A percentile compares a stretch with the other conserved stretches of the same genome.
Evolutionary conservation across 2,797 vertebrate species (phyloP).

Genomic region (Chromis chromis): DNA sequence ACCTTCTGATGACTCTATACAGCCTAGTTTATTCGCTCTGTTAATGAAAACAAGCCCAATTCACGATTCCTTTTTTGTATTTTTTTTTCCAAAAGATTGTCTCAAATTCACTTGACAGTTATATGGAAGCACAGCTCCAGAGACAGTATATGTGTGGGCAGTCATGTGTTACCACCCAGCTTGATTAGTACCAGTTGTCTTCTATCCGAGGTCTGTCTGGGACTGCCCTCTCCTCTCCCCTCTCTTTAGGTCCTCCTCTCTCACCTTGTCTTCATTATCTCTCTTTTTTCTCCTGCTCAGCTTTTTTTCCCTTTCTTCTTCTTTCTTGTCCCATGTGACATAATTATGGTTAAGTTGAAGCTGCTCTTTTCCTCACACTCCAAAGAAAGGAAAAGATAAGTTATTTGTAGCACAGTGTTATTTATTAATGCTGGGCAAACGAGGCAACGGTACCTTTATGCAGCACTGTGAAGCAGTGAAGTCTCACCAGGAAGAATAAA

Average conservation of each 20-base stretch:
- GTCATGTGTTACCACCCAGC: constrained; percentile 33
- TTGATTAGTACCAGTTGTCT: constrained; percentile 31
- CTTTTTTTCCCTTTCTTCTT: no score
- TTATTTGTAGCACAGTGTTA: not conserved
- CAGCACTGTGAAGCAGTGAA: not conserved
- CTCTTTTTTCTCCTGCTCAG: not conserved
- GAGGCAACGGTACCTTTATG: not conserved
- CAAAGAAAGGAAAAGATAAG: no score
- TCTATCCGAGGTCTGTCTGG: constrained; percentile 20
- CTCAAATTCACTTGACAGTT: no score
- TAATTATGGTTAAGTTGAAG: not conserved
- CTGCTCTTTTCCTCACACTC: not conserved
- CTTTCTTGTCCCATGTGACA: not conserved
- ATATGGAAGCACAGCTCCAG: not conserved
- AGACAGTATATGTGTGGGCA: constrained; percentile 30
- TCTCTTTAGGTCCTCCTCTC: constrained; percentile 4
- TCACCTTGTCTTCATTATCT: not conserved
- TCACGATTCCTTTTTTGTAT: no score
- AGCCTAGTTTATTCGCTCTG: no score
- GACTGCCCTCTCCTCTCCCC: constrained; percentile 12
- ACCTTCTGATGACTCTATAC: no score
- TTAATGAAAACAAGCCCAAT: no score
- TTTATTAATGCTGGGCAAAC: not conserved
- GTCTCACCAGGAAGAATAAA: constrained; percentile 1
- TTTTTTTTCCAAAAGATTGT: no score